A percentile compares a stretch with the other conserved stretches of the same genome.
Evolutionary conservation across 1,140 invertebrate genomes (phyloP).

Genomic region (Euschistus heros): DNA sequence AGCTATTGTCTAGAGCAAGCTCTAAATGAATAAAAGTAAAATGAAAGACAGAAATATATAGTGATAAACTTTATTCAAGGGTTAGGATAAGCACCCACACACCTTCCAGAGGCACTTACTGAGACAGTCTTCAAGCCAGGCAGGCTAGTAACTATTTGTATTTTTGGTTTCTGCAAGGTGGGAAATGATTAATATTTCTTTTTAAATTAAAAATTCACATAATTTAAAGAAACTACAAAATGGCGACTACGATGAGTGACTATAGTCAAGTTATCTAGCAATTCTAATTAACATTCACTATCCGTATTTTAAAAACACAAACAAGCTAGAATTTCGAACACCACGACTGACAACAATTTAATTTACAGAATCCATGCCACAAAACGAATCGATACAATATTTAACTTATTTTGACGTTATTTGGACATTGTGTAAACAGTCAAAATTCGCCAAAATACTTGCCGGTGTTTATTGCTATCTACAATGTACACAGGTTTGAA

Average conservation of each 20-base stretch:
- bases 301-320: background rate
- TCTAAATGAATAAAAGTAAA: background rate
- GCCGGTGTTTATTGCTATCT: constrained; percentile 16
- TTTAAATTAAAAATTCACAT: constrained; percentile 14
- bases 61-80: background rate
- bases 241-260: constrained; percentile 19
- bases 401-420: constrained; percentile 22
- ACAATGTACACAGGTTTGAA: constrained; percentile 3
- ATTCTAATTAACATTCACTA: constrained; percentile 2
- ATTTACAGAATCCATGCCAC: constrained; percentile 11
- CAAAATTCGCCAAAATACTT: constrained; percentile 12
- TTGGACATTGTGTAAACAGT: constrained; percentile 25
- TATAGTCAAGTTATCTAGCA: constrained; percentile 10
- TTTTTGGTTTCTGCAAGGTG: background rate
- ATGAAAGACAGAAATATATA: constrained; percentile 5
- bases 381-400: constrained; percentile 18
- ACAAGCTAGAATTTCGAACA: background rate
- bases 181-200: background rate
- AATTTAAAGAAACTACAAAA: constrained; percentile 19
- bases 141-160: background rate
- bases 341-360: too few species aligned
- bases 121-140: constrained; percentile 3
- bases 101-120: background rate
- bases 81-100: constrained; percentile 15
- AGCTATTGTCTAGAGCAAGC: background rate